Evolutionary conservation across 35 echinoderm and acorn worm genomes (phyloP), one percentile per base, ranked within the genome.

Genomic region (Amphiura filiformis): DNA sequence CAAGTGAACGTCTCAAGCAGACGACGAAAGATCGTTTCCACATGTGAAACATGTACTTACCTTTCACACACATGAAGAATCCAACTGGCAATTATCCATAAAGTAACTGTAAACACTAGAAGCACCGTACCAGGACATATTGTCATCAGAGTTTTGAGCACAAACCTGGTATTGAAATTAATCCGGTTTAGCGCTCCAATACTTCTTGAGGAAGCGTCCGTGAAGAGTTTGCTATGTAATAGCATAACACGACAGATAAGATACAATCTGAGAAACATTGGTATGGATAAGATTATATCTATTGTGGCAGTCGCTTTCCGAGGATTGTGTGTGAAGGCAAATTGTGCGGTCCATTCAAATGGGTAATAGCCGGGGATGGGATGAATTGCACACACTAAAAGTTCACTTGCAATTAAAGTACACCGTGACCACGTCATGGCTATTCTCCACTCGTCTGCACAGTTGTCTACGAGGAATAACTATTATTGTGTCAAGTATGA

Each of bases 141-240:
- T 78, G 96, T 99, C 96, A 99, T 99, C 37, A 99, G 81, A 65
- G 96, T 99, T 64, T 99, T 99, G 87, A 99, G 86, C 34, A 99
- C 96, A 75, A 99, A 99, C 52, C 96, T 85, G 4, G 96, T 99
- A 87, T 99, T 99, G 88, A 99, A 99, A 80, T 99, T 99, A 41
- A 99, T 99, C 86, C 96, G 87, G 85, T 99, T 99, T 39, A 99
- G 85, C 34, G 96, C 96, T 61, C 96, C 96, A 84, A 99, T 99
- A 92, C 93, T 95, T 80, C 96, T 77, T 15, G 96, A 99, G 41
- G 96, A 99, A 75, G 96, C 96, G 90, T 99, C 96, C 78, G 96
- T 99, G 80, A 99, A 99, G 20, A 99, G 90, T 92, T 99, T 99
- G 90, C 96, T 99, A 75, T 99, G 96, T 90, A 99, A 99, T 78